These are phyloP conservation scores for Anoplopoma fimbria DNA, from an alignment of 2,113 vertebrate species.

Conservation along the genomic window DNA sequence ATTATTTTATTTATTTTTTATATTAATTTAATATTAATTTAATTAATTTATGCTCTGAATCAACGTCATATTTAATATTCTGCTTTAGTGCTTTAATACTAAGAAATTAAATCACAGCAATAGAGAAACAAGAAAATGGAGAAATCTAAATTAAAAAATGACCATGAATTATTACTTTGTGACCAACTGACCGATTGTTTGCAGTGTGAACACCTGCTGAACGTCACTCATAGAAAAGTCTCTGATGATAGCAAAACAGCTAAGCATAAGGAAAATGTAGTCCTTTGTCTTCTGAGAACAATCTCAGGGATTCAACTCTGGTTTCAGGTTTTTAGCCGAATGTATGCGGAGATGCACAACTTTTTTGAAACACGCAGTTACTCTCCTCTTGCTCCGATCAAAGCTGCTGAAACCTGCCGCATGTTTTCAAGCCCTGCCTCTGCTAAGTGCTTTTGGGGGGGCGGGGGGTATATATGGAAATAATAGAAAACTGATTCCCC, in stretches of 20 bases:
- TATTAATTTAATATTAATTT: no score
- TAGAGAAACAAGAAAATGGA: no score
- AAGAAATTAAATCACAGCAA: no score
- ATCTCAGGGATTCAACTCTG: conserved; percentile 35
- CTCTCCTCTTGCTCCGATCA: conserved; percentile 59
- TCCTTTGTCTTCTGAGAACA: not conserved
- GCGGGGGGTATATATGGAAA: not conserved
- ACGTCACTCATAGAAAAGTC: no score
- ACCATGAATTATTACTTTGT: no score
- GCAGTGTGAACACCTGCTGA: no score
- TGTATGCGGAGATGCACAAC: not conserved
- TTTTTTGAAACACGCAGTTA: not conserved
- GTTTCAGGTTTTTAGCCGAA: not conserved
- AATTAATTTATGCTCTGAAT: no score
- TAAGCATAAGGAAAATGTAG: conserved; percentile 11
- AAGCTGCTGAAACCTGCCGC: conserved; percentile 79
- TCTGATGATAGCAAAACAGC: not conserved
- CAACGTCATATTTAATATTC: no score
- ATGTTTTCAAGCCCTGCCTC: conserved; percentile 71
- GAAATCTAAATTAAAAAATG: no score
- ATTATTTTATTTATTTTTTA: no score
- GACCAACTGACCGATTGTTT: no score
- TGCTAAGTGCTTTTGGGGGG: conserved; percentile 70
- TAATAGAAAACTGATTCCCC: conserved; percentile 4
- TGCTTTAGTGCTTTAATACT: no score